Base-by-base conservation (phyloP, 2,888 invertebrate species). In the Caenorhabditis zanzibari region DNA sequence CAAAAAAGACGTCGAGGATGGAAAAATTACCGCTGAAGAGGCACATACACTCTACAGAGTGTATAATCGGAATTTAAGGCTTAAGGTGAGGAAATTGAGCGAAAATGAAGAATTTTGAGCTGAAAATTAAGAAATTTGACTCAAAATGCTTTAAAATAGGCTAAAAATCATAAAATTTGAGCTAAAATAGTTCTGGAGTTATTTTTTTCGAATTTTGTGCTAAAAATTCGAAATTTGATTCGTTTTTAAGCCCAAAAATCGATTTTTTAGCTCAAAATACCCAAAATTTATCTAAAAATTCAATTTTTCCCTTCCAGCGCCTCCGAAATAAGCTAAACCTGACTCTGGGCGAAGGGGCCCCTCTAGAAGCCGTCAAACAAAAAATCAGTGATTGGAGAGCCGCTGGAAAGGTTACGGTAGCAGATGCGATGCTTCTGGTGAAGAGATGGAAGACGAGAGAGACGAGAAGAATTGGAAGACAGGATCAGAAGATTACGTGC, bases 371-470 rank as follows among this genome's bases (percentile, higher is more conserved):
- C 19, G 73, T 81, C 1, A 81, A 84, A 61, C 24, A 81, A 56
- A 75, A 72, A 38, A 38, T 84, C 54, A 74, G 49, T 32, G 58
- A 49, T 59, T 81, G 73, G 80, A 32, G 72, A 22, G 64, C 47
- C 0, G 63, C 72, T 5, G 68, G 68, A 49, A 84, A 84, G 59
- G 69, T 84, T 9, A 84, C 84, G 7, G 64, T 12, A 32, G 49
- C 68, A 6, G 84, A 84, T 52, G 84, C 81, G n/a, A 77, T 61
- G 16, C 28, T 86, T 32, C 35, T 90, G 14, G 79, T 76, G 44
- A 88, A 89, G 58, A 24, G 75, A 22, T 90, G 88, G 89, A 88
- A 88, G 59, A 72, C 47, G 10, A 71, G 88, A 75, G 89, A 89
- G 58, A 56, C 61, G 9, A 77, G 90, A 52, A 56, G 90, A 64